phyloP scores from a whole-genome alignment of 2,113 vertebrate genomes.

The Entomyzon cyanotis region DNA sequence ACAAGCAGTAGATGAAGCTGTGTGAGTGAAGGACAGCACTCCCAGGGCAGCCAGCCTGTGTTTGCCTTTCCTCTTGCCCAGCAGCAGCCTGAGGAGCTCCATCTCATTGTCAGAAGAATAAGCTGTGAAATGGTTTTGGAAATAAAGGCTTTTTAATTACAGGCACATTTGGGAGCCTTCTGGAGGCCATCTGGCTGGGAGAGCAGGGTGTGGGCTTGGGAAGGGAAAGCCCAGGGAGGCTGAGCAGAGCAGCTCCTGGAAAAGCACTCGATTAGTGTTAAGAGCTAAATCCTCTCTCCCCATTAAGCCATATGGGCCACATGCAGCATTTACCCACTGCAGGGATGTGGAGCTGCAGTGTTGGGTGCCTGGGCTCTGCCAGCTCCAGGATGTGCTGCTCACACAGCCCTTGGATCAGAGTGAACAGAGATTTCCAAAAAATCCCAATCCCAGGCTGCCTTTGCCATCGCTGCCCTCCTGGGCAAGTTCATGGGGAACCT shows the following conservation, averaged over 20 bases:
- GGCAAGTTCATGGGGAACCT: neutral
- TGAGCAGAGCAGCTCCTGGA: neutral
- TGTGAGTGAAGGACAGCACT: accelerated
- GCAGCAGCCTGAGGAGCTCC: neutral
- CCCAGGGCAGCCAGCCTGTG: neutral
- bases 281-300: neutral
- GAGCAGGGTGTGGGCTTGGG: neutral
- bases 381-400: neutral
- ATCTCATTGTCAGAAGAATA: neutral
- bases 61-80: neutral
- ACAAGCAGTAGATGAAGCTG: accelerated
- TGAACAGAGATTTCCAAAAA: neutral
- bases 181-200: conserved; percentile 35
- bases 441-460: accelerated
- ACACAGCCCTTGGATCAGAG: accelerated
- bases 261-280: neutral
- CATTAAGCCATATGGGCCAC: accelerated
- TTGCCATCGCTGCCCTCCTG: neutral
- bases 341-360: accelerated
- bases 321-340: accelerated
- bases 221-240: neutral
- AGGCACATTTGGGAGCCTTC: conserved; percentile 4
- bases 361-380: neutral
- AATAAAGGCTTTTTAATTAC: conserved; percentile 30
- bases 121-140: conserved; percentile 37